Conservation (phyloP, 2,113 vertebrate genomes). For the Scolopax mira region DNA sequence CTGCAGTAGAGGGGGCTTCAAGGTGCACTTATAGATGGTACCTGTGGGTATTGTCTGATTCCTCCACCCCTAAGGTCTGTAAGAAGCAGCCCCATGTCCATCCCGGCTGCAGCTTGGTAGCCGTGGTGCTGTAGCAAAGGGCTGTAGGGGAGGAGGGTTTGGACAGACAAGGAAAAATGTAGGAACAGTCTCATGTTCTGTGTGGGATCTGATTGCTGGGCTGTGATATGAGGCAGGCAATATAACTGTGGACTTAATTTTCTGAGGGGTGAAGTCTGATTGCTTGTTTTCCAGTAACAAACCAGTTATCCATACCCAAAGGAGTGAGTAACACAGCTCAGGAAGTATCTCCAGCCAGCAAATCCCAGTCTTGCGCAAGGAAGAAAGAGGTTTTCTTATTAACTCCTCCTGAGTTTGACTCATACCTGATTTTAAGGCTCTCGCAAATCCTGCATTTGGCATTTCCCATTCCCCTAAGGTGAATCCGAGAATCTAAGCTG, state of each 20-base stretch:
- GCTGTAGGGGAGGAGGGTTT: background rate
- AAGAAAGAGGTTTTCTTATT: background rate
- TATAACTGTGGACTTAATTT: background rate
- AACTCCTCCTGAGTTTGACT: background rate
- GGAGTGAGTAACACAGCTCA: background rate
- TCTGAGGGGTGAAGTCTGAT: background rate
- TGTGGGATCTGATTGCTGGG: background rate
- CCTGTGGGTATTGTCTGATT: background rate
- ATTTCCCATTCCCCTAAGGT: background rate
- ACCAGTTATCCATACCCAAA: background rate
- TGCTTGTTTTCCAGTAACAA: background rate
- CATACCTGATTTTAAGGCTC: background rate
- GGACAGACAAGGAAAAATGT: background rate
- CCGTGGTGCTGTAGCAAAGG: rapidly evolving
- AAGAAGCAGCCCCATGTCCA: background rate
- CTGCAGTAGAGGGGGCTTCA: background rate
- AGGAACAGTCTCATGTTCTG: background rate
- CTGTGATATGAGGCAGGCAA: no score
- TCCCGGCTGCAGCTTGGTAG: background rate
- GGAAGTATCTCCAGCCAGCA: background rate
- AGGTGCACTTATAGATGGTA: background rate
- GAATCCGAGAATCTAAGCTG: background rate
- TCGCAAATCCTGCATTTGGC: background rate
- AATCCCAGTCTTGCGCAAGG: background rate
- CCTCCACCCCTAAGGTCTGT: rapidly evolving